phyloP scores from a whole-genome alignment of 2,113 vertebrate species.

The Myrmecophaga tridactyla region DNA sequence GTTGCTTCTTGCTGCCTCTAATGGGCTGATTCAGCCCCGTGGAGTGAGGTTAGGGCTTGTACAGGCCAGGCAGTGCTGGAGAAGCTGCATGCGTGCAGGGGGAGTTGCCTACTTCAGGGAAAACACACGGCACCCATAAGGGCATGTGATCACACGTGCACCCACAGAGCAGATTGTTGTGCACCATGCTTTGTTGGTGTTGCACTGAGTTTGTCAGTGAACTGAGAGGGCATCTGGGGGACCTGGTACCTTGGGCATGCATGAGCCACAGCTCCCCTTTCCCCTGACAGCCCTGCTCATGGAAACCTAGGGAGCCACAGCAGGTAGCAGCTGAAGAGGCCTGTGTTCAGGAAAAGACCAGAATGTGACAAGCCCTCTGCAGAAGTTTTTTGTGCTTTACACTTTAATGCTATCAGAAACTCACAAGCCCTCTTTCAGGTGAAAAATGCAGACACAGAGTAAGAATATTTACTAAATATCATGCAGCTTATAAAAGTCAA shows the following conservation, averaged over 20 bases:
- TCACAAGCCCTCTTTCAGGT: neutral
- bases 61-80: fast-evolving
- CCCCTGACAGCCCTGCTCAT: neutral
- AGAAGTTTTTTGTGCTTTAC: neutral
- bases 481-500: neutral
- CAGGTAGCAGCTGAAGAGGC: neutral
- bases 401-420: neutral
- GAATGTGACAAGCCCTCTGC: neutral
- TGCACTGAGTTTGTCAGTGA: no score
- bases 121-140: no score
- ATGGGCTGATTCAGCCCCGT: no score
- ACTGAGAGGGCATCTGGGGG: fast-evolving
- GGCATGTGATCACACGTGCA: fast-evolving
- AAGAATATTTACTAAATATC: neutral
- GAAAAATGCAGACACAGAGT: neutral
- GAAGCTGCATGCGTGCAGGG: no score
- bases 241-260: neutral
- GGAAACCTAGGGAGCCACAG: neutral
- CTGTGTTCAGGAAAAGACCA: neutral
- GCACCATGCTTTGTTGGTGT: neutral
- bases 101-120: neutral
- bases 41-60: no score
- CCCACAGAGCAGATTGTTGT: no score
- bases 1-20: neutral
- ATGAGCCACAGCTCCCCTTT: no score